These are phyloP conservation scores for Oreonectes daqikongensis DNA, from an alignment of 2,797 vertebrate genomes.

Conservation along the genomic window DNA sequence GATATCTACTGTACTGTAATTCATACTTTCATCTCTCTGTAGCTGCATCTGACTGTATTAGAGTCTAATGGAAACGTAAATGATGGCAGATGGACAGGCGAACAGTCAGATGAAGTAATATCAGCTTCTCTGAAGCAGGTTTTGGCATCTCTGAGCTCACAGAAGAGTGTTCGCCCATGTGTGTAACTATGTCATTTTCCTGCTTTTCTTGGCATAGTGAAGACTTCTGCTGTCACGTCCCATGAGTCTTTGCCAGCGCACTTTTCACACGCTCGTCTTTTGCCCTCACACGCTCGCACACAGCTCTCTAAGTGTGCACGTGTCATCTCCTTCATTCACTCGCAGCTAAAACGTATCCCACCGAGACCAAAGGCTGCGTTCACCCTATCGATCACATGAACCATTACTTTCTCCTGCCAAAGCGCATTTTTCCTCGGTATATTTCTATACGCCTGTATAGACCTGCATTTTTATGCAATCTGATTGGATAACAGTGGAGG, in stretches of 20 bases:
- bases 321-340: constrained; percentile 67
- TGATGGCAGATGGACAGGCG: constrained; percentile 21
- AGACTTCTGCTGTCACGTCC: constrained; percentile 69
- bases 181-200: constrained; percentile 44
- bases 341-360: constrained; percentile 68
- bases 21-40: too few relatives aligned
- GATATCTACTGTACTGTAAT: too few relatives aligned
- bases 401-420: constrained; percentile 65
- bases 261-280: constrained; percentile 23
- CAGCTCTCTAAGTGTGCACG: constrained; percentile 62
- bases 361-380: constrained; percentile 65
- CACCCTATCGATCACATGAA: constrained; percentile 68
- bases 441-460: constrained; percentile 33
- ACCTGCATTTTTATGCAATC: not conserved
- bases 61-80: too few relatives aligned
- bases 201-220: constrained; percentile 53
- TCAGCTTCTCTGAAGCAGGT: not conserved
- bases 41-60: too few relatives aligned
- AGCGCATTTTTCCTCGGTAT: constrained; percentile 57
- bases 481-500: constrained; percentile 35
- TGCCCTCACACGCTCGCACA: constrained; percentile 41
- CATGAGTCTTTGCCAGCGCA: constrained; percentile 69
- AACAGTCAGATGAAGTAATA: constrained; percentile 23
- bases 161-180: constrained; percentile 35
- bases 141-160: constrained; percentile 37